Evolutionary conservation across 1,140 invertebrate genomes (phyloP).

Genomic region (Philopotamus ludificatus): DNA sequence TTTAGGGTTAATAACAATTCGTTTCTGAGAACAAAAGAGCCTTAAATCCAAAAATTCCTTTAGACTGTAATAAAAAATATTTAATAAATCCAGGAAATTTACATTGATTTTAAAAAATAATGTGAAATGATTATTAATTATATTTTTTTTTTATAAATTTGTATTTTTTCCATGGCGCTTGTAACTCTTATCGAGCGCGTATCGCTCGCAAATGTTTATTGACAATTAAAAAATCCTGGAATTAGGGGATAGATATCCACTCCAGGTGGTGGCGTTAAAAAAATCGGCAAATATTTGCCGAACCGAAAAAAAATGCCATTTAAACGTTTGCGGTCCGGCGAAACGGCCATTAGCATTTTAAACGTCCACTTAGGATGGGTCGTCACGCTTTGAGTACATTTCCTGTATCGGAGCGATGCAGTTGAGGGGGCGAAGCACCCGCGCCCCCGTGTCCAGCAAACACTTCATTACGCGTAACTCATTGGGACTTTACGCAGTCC

Average conservation of each 20-base stretch:
- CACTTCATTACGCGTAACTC: too few species aligned
- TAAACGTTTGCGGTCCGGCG: constrained; percentile 20
- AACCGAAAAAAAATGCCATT: constrained; percentile 34
- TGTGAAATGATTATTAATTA: too few species aligned
- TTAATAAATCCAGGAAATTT: too few species aligned
- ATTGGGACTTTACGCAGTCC: neutral
- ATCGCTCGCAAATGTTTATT: neutral
- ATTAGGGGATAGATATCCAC: neutral
- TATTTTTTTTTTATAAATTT: too few species aligned
- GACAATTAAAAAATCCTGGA: neutral
- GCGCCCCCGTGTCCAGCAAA: neutral
- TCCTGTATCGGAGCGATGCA: neutral
- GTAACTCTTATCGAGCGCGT: neutral
- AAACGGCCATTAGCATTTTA: constrained; percentile 40
- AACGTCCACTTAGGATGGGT: constrained; percentile 42
- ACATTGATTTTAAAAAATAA: too few species aligned
- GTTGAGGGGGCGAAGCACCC: neutral
- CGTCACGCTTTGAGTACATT: constrained; percentile 32
- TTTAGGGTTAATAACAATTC: too few species aligned
- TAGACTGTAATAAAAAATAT: too few species aligned
- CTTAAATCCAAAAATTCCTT: too few species aligned
- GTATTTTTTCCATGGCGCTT: too few species aligned
- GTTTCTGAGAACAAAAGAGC: too few species aligned
- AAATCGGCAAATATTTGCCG: constrained; percentile 37
- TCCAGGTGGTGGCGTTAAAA: constrained; percentile 1